Percentiles rank a stretch among this genome's conserved stretches.
Conservation (phyloP, 2,888 invertebrate species). For the Hoplodrina blanda region DNA sequence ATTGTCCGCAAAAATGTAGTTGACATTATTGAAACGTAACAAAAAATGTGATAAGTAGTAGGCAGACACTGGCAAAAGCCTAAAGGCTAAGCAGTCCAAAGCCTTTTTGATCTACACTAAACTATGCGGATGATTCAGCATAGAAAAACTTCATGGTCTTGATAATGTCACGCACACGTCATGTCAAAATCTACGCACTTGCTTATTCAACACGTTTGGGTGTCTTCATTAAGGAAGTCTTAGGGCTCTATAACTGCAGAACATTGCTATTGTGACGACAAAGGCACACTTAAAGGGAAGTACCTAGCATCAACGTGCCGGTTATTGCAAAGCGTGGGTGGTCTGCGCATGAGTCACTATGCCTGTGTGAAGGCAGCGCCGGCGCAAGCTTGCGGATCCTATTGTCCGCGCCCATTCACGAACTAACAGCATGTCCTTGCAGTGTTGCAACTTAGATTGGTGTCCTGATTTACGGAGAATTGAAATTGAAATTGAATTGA, state of each 20-base stretch:
- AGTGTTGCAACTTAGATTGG: conserved; percentile 42
- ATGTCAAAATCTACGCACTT: not conserved
- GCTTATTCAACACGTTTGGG: not conserved
- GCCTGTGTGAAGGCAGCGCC: conserved; percentile 47
- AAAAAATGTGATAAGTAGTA: not conserved
- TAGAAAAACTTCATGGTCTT: not conserved
- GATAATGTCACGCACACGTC: not conserved
- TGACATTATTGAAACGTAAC: not conserved
- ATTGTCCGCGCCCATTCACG: conserved; percentile 81
- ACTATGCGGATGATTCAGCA: not conserved
- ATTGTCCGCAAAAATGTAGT: not conserved
- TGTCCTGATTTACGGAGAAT: conserved; percentile 11
- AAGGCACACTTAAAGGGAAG: conserved; percentile 43
- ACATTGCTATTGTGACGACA: conserved; percentile 45
- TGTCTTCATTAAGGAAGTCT: conserved; percentile 24
- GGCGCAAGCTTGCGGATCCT: conserved; percentile 67
- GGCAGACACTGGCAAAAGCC: not conserved
- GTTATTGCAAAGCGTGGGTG: conserved; percentile 68
- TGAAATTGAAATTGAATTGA: not conserved
- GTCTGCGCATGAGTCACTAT: conserved; percentile 66
- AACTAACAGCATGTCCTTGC: conserved; percentile 60
- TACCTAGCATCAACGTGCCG: conserved; percentile 33
- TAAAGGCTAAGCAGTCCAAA: not conserved
- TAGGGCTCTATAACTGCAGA: conserved; percentile 7
- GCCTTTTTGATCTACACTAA: not conserved